These are phyloP conservation scores for Sebastolobus altivelis DNA, from an alignment of 2,797 vertebrate species.

Conservation along the genomic window DNA sequence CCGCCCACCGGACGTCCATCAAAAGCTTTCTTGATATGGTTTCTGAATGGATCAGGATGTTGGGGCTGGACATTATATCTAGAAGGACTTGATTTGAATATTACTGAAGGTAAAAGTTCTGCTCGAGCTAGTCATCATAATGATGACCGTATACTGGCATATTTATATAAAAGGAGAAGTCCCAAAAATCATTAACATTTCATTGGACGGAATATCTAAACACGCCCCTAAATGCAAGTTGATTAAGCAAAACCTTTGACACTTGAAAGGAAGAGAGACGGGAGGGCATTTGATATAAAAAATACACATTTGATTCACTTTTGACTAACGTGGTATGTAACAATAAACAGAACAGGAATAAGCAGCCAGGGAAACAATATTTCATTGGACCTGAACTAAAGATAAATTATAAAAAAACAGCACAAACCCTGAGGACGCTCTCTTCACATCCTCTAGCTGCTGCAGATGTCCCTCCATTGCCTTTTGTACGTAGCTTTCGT, in stretches of 20 bases:
- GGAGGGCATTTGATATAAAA: background rate
- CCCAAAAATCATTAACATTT: background rate
- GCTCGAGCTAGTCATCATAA: background rate
- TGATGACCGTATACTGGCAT: background rate
- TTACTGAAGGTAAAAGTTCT: background rate
- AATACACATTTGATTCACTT: background rate
- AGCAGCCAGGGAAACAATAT: background rate
- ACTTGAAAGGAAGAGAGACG: background rate
- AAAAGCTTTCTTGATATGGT: background rate
- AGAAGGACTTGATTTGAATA: background rate
- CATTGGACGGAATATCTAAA: background rate
- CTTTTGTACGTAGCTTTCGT: constrained; percentile 81
- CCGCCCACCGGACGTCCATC: too few relatives aligned
- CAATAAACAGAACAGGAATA: background rate
- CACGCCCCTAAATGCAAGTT: background rate
- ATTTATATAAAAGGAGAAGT: background rate
- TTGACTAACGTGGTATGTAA: background rate
- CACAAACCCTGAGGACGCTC: constrained; percentile 72
- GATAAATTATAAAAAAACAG: background rate
- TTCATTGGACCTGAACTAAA: background rate
- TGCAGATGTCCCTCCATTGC: constrained; percentile 82
- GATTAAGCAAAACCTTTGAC: background rate
- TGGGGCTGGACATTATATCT: background rate
- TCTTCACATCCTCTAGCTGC: constrained; percentile 82
- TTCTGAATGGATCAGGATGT: background rate